Conservation (phyloP, 2,888 invertebrate genomes). For the Trissolcus brochymenae region DNA sequence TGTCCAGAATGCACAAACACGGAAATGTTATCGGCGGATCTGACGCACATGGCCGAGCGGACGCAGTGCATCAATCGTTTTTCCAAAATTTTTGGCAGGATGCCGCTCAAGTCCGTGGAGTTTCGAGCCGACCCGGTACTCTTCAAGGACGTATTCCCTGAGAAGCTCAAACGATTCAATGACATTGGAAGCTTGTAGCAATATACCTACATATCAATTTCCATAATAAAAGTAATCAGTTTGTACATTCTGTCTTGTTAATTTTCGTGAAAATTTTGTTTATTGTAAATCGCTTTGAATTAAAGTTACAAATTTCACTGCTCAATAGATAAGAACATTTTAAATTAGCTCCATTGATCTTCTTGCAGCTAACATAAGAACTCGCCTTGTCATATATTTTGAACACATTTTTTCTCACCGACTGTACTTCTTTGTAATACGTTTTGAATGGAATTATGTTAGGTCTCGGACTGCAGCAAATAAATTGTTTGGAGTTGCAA, state of each 20-base stretch:
- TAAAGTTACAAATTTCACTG: no score
- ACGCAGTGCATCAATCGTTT: constrained; percentile 91
- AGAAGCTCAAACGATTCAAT: constrained; percentile 91
- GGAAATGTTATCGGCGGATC: constrained; percentile 95
- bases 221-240: constrained; percentile 7
- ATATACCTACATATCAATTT: constrained; percentile 54
- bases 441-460: no score
- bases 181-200: constrained; percentile 90
- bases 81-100: constrained; percentile 87
- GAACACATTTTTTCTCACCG: no score
- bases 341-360: no score
- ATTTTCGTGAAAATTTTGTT: no score
- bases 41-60: constrained; percentile 94
- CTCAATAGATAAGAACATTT: no score
- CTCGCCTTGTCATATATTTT: no score
- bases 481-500: no score
- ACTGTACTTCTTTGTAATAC: no score
- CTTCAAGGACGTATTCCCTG: constrained; percentile 90
- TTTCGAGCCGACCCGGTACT: constrained; percentile 97
- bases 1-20: constrained; percentile 96
- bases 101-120: constrained; percentile 93
- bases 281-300: no score
- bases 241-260: background rate
- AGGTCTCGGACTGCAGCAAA: no score
- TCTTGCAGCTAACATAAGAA: no score